phyloP scores from a whole-genome alignment of 2,113 vertebrate species.

The Coturnix japonica region DNA sequence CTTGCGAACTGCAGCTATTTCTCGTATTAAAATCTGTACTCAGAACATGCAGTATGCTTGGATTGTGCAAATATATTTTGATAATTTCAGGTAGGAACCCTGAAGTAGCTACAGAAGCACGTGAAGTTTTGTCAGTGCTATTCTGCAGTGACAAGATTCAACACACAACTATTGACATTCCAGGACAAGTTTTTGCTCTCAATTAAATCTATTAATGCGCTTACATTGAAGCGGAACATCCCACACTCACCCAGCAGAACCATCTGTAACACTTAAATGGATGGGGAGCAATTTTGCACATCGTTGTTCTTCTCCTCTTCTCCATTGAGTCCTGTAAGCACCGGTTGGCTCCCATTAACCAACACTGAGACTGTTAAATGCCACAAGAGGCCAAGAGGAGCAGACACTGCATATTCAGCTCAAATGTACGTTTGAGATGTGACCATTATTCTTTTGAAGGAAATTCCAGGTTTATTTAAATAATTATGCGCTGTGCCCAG shows the following conservation, averaged over 20 bases:
- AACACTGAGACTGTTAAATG: neutral
- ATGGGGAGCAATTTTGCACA: neutral
- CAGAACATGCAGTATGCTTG: neutral
- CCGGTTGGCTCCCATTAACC: neutral
- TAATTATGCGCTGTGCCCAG: neutral
- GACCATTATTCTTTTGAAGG: neutral
- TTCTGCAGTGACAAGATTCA: neutral
- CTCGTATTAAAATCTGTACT: neutral
- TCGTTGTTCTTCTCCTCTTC: neutral
- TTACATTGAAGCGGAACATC: neutral
- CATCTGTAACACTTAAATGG: neutral
- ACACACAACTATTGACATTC: neutral
- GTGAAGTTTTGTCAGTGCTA: accelerated
- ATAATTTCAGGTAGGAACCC: neutral
- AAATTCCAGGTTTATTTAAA: slow-evolving; percentile 30
- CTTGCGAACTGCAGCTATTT: neutral
- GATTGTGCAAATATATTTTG: neutral
- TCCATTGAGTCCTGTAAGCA: neutral
- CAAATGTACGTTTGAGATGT: neutral
- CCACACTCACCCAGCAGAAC: neutral
- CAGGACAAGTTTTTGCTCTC: neutral
- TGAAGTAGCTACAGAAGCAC: neutral
- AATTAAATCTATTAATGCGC: neutral
- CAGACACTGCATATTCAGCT: neutral
- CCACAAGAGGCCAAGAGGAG: accelerated